A percentile compares a stretch with the other conserved stretches of the same genome.
Evolutionary conservation across 1,140 invertebrate species (phyloP).

Genomic region (Tetranychus cinnabarinus): DNA sequence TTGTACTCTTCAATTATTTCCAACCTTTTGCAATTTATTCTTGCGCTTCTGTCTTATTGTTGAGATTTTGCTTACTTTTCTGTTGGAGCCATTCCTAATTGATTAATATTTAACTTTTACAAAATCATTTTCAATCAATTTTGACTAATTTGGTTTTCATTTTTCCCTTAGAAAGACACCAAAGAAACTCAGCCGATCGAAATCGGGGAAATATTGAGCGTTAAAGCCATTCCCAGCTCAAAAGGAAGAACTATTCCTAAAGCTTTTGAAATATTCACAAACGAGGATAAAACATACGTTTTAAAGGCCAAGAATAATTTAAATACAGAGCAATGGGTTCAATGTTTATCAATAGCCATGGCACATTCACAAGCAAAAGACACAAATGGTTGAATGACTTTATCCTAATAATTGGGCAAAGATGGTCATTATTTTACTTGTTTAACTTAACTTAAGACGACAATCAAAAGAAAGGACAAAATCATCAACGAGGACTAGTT

Average conservation of each 20-base stretch:
- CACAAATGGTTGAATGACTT: conserved; percentile 8
- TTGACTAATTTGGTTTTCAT: background rate
- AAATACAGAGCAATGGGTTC: conserved; percentile 81
- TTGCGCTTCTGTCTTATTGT: no score
- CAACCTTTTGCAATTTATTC: no score
- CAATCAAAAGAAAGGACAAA: no score
- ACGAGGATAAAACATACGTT: conserved; percentile 58
- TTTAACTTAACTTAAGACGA: no score
- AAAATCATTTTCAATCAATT: background rate
- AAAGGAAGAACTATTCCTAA: conserved; percentile 67
- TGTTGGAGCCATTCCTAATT: no score
- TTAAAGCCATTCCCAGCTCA: conserved; percentile 43
- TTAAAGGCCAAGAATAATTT: conserved; percentile 81
- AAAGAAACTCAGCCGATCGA: conserved; percentile 35
- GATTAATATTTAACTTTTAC: no score
- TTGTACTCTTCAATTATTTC: no score
- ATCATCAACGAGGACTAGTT: no score
- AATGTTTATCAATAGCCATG: conserved; percentile 62
- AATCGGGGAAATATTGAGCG: conserved; percentile 70
- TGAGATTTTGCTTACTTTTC: no score
- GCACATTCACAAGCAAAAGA: conserved; percentile 50
- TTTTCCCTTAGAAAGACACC: conserved; percentile 16
- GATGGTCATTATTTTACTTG: no score
- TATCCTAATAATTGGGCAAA: no score
- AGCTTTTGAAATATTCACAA: conserved; percentile 86